These are phyloP conservation scores for Clinocottus analis DNA, from an alignment of 2,113 vertebrate species.

Conservation along the genomic window DNA sequence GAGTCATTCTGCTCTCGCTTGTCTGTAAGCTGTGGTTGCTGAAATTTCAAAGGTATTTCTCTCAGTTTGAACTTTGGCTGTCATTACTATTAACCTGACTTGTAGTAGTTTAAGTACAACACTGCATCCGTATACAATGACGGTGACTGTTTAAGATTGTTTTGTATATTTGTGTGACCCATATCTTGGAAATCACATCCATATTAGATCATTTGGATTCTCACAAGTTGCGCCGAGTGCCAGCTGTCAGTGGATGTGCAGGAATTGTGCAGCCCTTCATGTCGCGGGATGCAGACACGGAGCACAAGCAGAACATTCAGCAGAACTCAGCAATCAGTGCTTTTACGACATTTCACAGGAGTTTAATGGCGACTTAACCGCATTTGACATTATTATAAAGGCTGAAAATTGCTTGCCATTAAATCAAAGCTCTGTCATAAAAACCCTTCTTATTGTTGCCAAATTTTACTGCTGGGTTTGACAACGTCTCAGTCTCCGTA, in stretches of 20 bases:
- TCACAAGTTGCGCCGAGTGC: neutral
- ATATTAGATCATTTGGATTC: neutral
- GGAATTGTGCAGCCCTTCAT: neutral
- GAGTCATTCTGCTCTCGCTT: neutral
- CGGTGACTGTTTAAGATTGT: neutral
- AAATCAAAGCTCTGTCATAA: neutral
- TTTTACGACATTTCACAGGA: neutral
- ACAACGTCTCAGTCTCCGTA: too few species aligned
- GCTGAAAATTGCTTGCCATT: neutral
- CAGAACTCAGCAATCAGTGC: neutral
- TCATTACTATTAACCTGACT: neutral
- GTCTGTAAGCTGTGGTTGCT: neutral
- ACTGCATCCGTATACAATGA: neutral
- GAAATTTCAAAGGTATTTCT: neutral
- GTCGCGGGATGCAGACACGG: neutral
- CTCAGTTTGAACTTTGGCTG: neutral
- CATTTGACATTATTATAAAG: neutral
- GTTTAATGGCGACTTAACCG: neutral
- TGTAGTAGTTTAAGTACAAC: neutral
- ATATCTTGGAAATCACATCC: neutral
- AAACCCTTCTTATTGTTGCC: neutral
- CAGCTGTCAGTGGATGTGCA: neutral
- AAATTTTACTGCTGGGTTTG: too few species aligned
- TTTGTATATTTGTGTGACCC: neutral
- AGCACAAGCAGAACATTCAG: neutral